phyloP scores from a whole-genome alignment of 2,797 vertebrate species.

The Sandelia bainsii region DNA sequence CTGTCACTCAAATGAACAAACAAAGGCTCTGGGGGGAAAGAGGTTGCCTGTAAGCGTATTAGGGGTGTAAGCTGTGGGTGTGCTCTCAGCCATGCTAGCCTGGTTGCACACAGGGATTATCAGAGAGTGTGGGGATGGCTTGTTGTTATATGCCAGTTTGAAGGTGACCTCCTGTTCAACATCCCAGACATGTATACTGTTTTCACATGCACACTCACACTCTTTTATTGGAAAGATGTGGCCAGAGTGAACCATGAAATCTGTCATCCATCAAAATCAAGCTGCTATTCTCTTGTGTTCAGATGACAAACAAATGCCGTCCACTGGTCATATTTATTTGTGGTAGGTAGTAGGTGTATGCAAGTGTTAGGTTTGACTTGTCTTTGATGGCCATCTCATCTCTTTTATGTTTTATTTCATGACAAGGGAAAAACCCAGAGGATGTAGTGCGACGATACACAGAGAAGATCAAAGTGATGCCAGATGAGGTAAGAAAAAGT shows the following conservation, averaged over 20 bases:
- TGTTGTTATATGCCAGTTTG: slow-evolving; percentile 56
- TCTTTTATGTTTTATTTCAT: slow-evolving; percentile 27
- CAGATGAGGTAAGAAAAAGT: slow-evolving; percentile 89
- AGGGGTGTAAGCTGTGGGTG: slow-evolving; percentile 68
- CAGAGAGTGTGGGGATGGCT: slow-evolving; percentile 47
- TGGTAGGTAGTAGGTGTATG: slow-evolving; percentile 10
- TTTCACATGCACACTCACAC: slow-evolving; percentile 3
- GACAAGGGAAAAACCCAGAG: slow-evolving; percentile 92
- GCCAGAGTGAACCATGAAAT: neutral
- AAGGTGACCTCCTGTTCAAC: slow-evolving; percentile 73
- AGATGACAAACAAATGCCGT: slow-evolving; percentile 18
- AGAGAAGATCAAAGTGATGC: slow-evolving; percentile 93
- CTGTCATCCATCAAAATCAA: slow-evolving; percentile 22
- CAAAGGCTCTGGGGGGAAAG: slow-evolving; percentile 57
- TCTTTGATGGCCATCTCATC: slow-evolving; percentile 27
- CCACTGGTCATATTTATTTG: slow-evolving; percentile 6
- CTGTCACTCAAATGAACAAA: slow-evolving; percentile 72
- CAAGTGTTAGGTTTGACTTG: slow-evolving; percentile 4
- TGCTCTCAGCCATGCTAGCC: slow-evolving; percentile 60
- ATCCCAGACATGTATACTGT: slow-evolving; percentile 28
- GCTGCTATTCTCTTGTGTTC: slow-evolving; percentile 21
- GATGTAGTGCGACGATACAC: slow-evolving; percentile 95
- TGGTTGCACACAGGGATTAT: slow-evolving; percentile 72
- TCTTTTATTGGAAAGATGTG: slow-evolving; percentile 1
- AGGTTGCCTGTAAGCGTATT: slow-evolving; percentile 71